Conservation (phyloP, 2,888 invertebrate genomes). For the Erebia epiphron region DNA sequence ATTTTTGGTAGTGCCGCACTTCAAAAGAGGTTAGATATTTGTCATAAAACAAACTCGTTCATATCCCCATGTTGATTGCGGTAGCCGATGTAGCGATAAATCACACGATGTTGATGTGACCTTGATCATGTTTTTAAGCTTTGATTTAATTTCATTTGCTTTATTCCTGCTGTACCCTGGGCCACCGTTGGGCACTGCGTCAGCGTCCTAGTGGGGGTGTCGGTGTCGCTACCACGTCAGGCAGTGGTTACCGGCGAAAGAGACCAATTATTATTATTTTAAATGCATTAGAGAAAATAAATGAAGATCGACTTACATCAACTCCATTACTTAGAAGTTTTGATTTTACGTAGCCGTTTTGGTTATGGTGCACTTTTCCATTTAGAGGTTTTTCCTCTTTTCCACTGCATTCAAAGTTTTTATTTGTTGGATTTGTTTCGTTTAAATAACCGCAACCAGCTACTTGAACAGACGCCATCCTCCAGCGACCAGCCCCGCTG, state of each 20-base stretch:
- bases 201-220: background rate
- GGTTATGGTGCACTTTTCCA: constrained; percentile 55
- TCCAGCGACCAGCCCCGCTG: constrained; percentile 21
- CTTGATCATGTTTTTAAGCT: constrained; percentile 23
- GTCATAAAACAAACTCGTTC: background rate
- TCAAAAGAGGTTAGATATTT: background rate
- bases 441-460: constrained; percentile 50
- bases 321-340: constrained; percentile 54
- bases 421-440: constrained; percentile 44
- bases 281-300: constrained; percentile 23
- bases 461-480: constrained; percentile 60
- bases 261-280: background rate
- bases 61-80: background rate
- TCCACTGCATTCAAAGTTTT: constrained; percentile 51
- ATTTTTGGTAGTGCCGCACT: no score
- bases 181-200: background rate
- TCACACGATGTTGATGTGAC: constrained; percentile 22
- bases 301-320: constrained; percentile 55
- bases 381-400: constrained; percentile 52
- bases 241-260: constrained; percentile 4
- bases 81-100: background rate
- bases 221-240: background rate
- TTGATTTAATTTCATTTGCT: constrained; percentile 1
- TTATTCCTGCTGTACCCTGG: background rate
- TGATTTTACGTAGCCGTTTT: constrained; percentile 62